Conservation (phyloP, 2,888 invertebrate genomes). For the Camptogramma bilineatum region DNA sequence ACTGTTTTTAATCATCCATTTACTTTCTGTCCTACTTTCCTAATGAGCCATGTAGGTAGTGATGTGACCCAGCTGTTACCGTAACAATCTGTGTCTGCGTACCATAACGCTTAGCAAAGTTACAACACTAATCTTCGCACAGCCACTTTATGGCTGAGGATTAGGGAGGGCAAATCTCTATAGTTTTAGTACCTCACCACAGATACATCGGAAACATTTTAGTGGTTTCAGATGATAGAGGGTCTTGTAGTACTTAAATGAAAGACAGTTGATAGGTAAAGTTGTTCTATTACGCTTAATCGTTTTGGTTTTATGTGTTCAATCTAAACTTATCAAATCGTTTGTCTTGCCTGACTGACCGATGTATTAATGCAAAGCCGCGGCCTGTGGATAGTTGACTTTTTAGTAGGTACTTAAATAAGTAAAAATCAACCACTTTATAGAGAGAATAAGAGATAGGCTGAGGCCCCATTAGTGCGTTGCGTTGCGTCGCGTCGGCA, state of each 20-base stretch:
- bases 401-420: too few species aligned
- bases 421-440: too few species aligned
- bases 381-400: too few species aligned
- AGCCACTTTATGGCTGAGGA: slow-evolving; percentile 56
- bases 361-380: too few species aligned
- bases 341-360: neutral
- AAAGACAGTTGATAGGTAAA: neutral
- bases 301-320: neutral
- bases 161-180: slow-evolving; percentile 47
- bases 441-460: too few species aligned
- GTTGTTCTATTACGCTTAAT: neutral
- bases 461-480: too few species aligned
- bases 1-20: too few species aligned
- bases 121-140: slow-evolving; percentile 56
- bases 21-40: too few species aligned
- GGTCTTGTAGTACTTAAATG: neutral
- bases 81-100: slow-evolving; percentile 3
- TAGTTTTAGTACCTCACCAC: slow-evolving; percentile 25
- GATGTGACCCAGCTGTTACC: neutral
- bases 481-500: too few species aligned
- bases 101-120: slow-evolving; percentile 51
- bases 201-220: slow-evolving; percentile 13
- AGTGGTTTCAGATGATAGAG: neutral
- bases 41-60: neutral
- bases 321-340: neutral